Evolutionary conservation across 2,888 invertebrate species (phyloP).

Genomic region (Xestia ashworthii): DNA sequence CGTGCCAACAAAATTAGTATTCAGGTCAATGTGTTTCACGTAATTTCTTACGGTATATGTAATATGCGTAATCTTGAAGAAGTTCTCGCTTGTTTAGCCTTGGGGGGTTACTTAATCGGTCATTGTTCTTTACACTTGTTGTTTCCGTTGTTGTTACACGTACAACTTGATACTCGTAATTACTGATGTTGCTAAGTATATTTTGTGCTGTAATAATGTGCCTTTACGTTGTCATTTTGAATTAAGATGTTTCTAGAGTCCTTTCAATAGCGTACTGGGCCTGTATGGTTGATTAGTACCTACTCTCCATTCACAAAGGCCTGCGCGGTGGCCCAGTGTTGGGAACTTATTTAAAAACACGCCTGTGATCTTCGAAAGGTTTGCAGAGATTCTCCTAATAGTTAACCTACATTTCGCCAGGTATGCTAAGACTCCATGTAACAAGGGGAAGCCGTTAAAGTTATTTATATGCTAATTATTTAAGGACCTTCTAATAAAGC

Average conservation of each 20-base stretch:
- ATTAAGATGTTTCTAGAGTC: too few relatives aligned
- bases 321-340: background rate
- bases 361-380: background rate
- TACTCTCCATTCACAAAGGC: background rate
- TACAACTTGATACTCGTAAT: conserved; percentile 26
- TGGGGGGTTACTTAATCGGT: conserved; percentile 50
- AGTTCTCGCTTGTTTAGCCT: conserved; percentile 34
- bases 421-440: background rate
- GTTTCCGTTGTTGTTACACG: conserved; percentile 23
- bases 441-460: too few relatives aligned
- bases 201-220: conserved; percentile 8
- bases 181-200: conserved; percentile 6
- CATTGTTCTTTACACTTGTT: conserved; percentile 52
- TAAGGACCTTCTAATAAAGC: background rate
- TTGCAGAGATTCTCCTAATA: background rate
- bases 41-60: conserved; percentile 54
- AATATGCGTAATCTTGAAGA: conserved; percentile 42
- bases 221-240: background rate
- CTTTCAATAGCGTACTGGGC: background rate
- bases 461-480: background rate
- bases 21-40: conserved; percentile 49
- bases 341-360: background rate
- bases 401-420: background rate
- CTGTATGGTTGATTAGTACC: background rate
- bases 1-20: conserved; percentile 54